Percentiles rank a stretch among this genome's conserved stretches.
These are phyloP conservation scores for Tethya wilhelma DNA, from an alignment of 37 sponge, comb jelly and placozoan species.

Conservation along the genomic window DNA sequence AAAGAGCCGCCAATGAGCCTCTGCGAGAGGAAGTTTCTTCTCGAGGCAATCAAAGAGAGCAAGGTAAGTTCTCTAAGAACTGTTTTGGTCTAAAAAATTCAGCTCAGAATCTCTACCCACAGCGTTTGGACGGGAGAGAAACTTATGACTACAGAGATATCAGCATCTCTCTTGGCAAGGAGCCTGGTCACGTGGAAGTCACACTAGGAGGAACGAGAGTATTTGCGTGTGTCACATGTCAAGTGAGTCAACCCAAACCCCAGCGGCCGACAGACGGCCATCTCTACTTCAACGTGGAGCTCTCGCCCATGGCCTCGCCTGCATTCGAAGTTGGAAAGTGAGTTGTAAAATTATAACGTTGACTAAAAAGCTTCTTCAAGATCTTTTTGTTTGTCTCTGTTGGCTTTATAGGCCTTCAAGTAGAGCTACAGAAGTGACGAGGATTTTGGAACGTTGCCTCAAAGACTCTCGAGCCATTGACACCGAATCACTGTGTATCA, in stretches of 20 bases:
- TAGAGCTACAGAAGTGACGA: constrained; percentile 48
- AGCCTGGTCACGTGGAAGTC: constrained; percentile 83
- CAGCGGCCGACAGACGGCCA: constrained; percentile 87
- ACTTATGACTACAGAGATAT: constrained; percentile 89
- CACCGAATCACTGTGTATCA: constrained; percentile 93
- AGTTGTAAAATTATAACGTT: too few relatives aligned
- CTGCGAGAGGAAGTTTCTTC: constrained; percentile 69
- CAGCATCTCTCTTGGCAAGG: constrained; percentile 53
- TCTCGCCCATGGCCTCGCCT: constrained; percentile 92
- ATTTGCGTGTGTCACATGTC: constrained; percentile 69
- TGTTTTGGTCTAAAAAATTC: too few relatives aligned
- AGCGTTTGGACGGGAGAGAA: constrained; percentile 87
- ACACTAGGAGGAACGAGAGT: constrained; percentile 81
- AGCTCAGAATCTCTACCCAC: not conserved
- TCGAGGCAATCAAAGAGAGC: constrained; percentile 70
- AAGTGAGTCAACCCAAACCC: constrained; percentile 67
- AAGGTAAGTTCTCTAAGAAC: constrained; percentile 29
- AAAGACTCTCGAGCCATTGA: constrained; percentile 90
- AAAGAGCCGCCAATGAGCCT: constrained; percentile 58
- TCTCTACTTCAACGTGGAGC: constrained; percentile 87
- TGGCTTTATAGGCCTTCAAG: constrained; percentile 46
- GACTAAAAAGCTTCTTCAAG: not conserved
- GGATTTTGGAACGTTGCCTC: constrained; percentile 81
- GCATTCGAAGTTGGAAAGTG: constrained; percentile 78
- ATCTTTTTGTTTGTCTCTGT: too few relatives aligned